Percentiles rank a stretch among this genome's conserved stretches.
Evolutionary conservation across 1,140 invertebrate genomes (phyloP).

Genomic region (Chrysoperla carnea): DNA sequence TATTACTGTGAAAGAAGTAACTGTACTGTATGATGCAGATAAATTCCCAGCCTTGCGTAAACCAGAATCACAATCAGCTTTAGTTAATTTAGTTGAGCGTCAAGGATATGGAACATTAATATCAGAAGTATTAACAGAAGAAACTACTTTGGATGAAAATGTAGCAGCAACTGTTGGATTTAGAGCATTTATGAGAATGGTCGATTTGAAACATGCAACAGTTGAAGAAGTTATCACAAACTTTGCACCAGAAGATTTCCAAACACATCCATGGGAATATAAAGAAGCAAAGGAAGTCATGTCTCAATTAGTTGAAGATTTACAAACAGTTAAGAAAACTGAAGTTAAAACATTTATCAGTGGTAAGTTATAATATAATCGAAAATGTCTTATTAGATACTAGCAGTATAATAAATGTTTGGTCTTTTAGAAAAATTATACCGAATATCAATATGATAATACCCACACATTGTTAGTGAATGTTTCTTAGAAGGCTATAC

Average conservation of each 20-base stretch:
- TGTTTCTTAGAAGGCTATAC: too few relatives aligned
- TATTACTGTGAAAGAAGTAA: constrained; percentile 56
- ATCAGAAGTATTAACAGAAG: constrained; percentile 60
- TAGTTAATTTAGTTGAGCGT: constrained; percentile 64
- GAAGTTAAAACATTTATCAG: constrained; percentile 9
- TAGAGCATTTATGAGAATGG: constrained; percentile 67
- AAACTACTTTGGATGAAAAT: constrained; percentile 52
- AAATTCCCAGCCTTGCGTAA: constrained; percentile 58
- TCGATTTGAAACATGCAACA: constrained; percentile 55
- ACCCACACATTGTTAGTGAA: too few relatives aligned
- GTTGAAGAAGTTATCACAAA: constrained; percentile 69
- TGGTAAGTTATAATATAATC: not conserved
- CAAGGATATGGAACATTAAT: constrained; percentile 62
- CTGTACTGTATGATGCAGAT: constrained; percentile 54
- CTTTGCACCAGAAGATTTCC: constrained; percentile 65
- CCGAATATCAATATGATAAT: too few relatives aligned
- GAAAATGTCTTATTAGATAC: not conserved
- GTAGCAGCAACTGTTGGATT: constrained; percentile 62
- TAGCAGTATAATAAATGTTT: too few relatives aligned
- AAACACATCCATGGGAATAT: constrained; percentile 55
- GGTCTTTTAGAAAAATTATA: too few relatives aligned
- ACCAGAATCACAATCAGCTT: constrained; percentile 59
- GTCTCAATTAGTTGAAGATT: constrained; percentile 2
- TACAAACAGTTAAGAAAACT: constrained; percentile 10
- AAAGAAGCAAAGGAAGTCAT: constrained; percentile 43